A percentile compares a stretch with the other conserved stretches of the same genome.
Evolutionary conservation across 1,140 invertebrate genomes (phyloP).

Genomic region (Habropoda laboriosa): DNA sequence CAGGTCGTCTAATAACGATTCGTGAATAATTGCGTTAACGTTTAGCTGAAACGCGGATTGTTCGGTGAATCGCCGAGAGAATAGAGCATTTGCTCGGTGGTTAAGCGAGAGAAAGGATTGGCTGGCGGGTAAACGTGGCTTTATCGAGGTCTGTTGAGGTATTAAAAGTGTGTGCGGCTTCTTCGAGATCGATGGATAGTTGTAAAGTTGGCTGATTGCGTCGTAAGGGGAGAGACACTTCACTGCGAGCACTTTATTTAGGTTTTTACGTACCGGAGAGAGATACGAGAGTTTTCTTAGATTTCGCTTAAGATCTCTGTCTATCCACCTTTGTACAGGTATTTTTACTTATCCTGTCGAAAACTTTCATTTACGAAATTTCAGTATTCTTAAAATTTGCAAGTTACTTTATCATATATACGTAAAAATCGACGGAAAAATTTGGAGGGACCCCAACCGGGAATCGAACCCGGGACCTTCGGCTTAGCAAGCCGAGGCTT

Average conservation of each 20-base stretch:
- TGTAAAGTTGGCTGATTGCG: background rate
- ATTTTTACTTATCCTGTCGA: too few species aligned
- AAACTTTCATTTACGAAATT: too few species aligned
- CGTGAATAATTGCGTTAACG: slow-evolving; percentile 23
- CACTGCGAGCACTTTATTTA: background rate
- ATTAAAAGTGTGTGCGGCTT: background rate
- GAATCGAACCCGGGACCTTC: too few species aligned
- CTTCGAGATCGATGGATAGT: slow-evolving; percentile 2
- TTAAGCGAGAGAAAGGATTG: background rate
- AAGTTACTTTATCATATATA: too few species aligned
- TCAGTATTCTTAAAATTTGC: too few species aligned
- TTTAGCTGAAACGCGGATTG: slow-evolving; percentile 10
- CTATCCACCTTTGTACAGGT: too few species aligned
- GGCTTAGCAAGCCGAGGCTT: too few species aligned
- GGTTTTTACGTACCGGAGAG: too few species aligned
- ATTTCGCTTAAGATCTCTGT: too few species aligned
- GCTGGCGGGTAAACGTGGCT: background rate
- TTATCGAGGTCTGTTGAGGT: background rate
- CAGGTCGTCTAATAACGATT: slow-evolving; percentile 1
- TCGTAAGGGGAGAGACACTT: background rate
- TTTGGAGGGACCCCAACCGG: too few species aligned
- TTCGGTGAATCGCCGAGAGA: background rate
- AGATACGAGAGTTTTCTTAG: too few species aligned
- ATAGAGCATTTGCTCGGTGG: background rate
- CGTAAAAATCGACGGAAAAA: too few species aligned